Percentiles rank a stretch among this genome's conserved stretches.
These are phyloP conservation scores for Sporophila hypoxantha DNA, from an alignment of 2,113 vertebrate genomes.

Conservation along the genomic window DNA sequence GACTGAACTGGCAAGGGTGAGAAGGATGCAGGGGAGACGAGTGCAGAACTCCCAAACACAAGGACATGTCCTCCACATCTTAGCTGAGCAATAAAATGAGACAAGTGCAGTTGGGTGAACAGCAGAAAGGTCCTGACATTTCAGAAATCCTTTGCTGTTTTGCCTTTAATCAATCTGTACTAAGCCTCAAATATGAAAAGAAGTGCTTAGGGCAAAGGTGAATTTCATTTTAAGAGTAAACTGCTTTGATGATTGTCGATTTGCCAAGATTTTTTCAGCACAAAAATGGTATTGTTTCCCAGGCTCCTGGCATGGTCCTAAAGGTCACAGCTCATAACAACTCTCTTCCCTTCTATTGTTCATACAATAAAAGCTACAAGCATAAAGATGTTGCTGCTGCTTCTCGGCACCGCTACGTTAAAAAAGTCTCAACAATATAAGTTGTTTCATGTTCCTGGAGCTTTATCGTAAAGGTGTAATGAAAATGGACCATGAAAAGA, in stretches of 20 bases:
- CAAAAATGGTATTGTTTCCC: constrained; percentile 12
- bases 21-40: neutral
- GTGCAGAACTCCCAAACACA: neutral
- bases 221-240: constrained; percentile 48
- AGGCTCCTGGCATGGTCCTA: constrained; percentile 2
- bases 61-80: neutral
- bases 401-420: neutral
- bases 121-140: constrained; percentile 59
- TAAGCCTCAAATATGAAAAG: constrained; percentile 56
- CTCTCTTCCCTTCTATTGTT: neutral
- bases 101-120: constrained; percentile 2
- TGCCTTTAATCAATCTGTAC: constrained; percentile 46
- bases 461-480: neutral
- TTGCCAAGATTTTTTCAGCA: constrained; percentile 16
- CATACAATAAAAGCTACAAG: neutral
- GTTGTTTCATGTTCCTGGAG: neutral
- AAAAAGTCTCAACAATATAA: neutral
- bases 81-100: neutral
- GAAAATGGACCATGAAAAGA: neutral
- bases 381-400: neutral
- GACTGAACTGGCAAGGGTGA: neutral
- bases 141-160: constrained; percentile 54
- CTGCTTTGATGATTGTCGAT: constrained; percentile 29
- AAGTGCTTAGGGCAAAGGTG: constrained; percentile 53
- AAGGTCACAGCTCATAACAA: neutral